phyloP scores from a whole-genome alignment of 2,113 vertebrate species.

The Rynchops niger region DNA sequence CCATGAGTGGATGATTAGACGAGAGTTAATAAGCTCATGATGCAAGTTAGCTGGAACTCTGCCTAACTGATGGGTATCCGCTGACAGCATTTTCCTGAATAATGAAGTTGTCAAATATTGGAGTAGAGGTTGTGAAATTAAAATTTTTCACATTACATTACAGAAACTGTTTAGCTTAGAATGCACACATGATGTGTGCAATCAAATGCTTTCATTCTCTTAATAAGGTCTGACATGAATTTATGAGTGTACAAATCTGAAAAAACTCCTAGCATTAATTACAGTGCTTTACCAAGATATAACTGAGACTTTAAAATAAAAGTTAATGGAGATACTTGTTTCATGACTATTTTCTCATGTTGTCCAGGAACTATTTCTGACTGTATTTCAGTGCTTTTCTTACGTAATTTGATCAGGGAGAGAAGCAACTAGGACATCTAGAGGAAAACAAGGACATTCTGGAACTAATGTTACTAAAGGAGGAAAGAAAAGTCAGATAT shows the following conservation, averaged over 20 bases:
- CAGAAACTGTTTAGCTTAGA: background rate
- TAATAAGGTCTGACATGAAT: constrained; percentile 2
- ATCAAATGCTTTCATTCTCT: background rate
- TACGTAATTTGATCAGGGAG: background rate
- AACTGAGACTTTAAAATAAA: background rate
- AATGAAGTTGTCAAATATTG: constrained; percentile 39
- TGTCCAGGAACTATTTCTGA: background rate
- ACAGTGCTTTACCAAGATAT: background rate
- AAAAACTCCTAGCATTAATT: background rate
- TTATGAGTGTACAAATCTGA: background rate
- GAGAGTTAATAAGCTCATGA: constrained; percentile 53
- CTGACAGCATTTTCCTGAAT: constrained; percentile 8
- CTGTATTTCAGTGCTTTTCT: background rate
- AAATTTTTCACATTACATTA: background rate
- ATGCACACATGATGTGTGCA: background rate
- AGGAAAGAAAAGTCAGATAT: background rate
- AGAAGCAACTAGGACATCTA: background rate
- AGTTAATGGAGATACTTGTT: background rate
- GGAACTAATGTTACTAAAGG: background rate
- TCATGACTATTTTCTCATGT: background rate
- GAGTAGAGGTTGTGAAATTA: background rate
- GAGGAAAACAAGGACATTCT: background rate
- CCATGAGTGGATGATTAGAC: constrained; percentile 48
- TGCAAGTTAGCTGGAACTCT: constrained; percentile 10
- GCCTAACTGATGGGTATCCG: background rate